Evolutionary conservation across 2,797 vertebrate genomes (phyloP).

Genomic region (Potorous gilbertii): DNA sequence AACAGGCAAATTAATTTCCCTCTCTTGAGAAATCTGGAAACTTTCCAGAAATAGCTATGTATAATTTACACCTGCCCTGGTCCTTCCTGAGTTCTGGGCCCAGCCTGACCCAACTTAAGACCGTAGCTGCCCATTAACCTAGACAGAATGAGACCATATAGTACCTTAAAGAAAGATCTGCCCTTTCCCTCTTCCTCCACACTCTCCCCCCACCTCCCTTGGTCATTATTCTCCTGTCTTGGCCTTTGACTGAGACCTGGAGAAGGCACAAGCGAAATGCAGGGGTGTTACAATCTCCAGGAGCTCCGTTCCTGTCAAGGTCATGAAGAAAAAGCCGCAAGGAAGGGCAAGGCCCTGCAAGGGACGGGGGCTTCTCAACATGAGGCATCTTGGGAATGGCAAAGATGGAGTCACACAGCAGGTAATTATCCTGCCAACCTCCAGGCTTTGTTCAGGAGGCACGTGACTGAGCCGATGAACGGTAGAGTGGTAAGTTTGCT

Average conservation of each 20-base stretch:
- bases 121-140: constrained; percentile 3
- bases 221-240: not conserved
- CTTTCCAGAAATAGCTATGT: constrained; percentile 75
- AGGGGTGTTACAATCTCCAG: not conserved
- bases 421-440: not conserved
- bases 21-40: constrained; percentile 75
- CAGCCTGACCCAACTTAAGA: constrained; percentile 11
- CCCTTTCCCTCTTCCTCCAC: not conserved
- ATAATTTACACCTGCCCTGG: constrained; percentile 73
- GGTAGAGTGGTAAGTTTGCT: not conserved
- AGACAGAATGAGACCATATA: not conserved
- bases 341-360: not conserved
- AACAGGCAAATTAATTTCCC: constrained; percentile 70
- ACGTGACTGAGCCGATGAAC: not conserved
- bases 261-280: not conserved
- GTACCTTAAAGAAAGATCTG: not conserved
- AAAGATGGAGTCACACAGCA: not conserved
- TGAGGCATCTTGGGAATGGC: not conserved
- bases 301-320: not conserved
- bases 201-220: rapidly evolving
- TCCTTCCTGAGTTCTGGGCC: constrained; percentile 22
- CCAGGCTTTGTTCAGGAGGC: not conserved
- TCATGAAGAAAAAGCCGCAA: not conserved
- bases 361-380: not conserved
- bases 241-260: not conserved